phyloP scores from a whole-genome alignment of 2,797 vertebrate genomes.

The Acrossocheilus wenchowensis region DNA sequence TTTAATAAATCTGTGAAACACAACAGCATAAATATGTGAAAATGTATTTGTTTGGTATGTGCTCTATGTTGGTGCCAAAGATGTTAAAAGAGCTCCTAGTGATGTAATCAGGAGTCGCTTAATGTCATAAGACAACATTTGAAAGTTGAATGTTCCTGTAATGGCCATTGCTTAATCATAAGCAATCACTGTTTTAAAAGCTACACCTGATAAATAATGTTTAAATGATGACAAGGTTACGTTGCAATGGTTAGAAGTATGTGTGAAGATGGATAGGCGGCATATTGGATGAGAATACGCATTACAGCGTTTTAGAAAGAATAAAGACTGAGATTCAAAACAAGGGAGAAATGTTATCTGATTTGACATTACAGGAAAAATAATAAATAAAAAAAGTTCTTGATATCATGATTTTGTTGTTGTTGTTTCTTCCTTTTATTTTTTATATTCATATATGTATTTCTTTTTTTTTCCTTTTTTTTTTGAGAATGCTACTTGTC shows the following conservation, averaged over 20 bases:
- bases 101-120: conserved; percentile 6
- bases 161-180: conserved; percentile 13
- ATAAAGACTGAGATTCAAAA: conserved; percentile 32
- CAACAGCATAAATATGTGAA: background rate
- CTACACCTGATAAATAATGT: background rate
- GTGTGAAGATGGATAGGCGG: conserved; percentile 26
- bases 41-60: conserved; percentile 8
- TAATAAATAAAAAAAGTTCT: background rate
- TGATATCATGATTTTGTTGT: background rate
- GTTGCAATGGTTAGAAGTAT: conserved; percentile 60
- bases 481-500: conserved; percentile 8
- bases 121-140: background rate
- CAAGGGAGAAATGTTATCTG: background rate
- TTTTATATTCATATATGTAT: background rate
- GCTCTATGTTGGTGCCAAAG: background rate
- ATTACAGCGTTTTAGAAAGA: conserved; percentile 14
- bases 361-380: conserved; percentile 23
- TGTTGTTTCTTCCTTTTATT: conserved; percentile 8
- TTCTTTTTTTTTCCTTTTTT: background rate
- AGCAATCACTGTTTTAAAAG: conserved; percentile 15
- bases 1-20: background rate
- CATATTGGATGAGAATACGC: background rate
- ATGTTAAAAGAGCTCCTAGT: conserved; percentile 6
- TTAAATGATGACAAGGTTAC: conserved; percentile 37
- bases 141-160: conserved; percentile 8